Evolutionary conservation across 2,113 vertebrate species (phyloP).

Genomic region (Gopherus evgoodei): DNA sequence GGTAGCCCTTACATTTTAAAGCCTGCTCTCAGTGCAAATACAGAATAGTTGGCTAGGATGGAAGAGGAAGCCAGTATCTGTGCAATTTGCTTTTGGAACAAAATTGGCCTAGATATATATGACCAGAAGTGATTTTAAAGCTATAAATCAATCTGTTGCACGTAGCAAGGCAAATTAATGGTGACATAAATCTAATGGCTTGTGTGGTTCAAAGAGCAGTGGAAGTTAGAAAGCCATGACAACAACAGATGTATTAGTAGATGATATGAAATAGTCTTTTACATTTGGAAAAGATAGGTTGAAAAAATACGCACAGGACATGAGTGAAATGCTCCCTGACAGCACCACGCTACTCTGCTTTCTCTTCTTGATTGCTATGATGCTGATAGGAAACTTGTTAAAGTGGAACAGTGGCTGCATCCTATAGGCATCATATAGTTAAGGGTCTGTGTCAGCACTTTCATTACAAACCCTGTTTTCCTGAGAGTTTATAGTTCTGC

Average conservation of each 20-base stretch:
- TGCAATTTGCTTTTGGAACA: background rate
- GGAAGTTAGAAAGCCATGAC: conserved; percentile 55
- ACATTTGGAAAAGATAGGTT: conserved; percentile 55
- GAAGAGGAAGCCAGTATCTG: background rate
- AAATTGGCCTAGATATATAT: background rate
- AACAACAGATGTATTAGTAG: conserved; percentile 45
- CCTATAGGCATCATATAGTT: conserved; percentile 41
- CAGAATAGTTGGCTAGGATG: background rate
- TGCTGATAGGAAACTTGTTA: conserved; percentile 12
- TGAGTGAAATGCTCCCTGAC: conserved; percentile 50
- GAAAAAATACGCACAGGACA: conserved; percentile 29
- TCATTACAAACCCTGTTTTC: conserved; percentile 36
- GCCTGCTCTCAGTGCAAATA: background rate
- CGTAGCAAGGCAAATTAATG: conserved; percentile 52
- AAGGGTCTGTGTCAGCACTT: conserved; percentile 43
- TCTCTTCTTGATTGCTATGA: conserved; percentile 57
- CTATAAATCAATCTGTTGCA: conserved; percentile 18
- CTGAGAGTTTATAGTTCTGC: conserved; percentile 1
- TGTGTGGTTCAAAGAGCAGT: conserved; percentile 36
- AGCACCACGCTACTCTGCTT: conserved; percentile 29
- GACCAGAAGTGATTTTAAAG: conserved; percentile 27
- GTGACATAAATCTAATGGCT: conserved; percentile 53
- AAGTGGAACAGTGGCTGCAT: conserved; percentile 17
- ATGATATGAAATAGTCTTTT: conserved; percentile 50
- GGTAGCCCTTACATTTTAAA: background rate